Conservation (phyloP, 1,140 invertebrate genomes). For the Scaptomyza graminum region DNA sequence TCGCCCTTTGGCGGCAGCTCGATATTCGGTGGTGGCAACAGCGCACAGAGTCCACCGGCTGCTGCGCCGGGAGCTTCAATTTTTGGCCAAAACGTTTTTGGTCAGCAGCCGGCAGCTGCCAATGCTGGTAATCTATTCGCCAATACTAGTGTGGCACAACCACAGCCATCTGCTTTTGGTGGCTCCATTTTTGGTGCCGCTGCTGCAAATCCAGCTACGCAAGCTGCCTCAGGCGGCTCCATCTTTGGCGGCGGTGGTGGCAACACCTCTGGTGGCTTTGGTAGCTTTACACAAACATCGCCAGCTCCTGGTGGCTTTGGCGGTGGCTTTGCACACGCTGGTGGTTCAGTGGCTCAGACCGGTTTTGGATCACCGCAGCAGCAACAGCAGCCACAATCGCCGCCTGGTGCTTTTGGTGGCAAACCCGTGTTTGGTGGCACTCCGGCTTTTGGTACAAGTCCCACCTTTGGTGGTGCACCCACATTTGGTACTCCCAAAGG, state of each 20-base stretch:
- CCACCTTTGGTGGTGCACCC: constrained; percentile 85
- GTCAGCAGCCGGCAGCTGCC: constrained; percentile 29
- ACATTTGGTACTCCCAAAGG: constrained; percentile 85
- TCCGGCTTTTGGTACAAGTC: constrained; percentile 84
- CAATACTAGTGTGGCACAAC: constrained; percentile 35
- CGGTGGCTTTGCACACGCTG: constrained; percentile 62
- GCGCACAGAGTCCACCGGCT: constrained; percentile 40
- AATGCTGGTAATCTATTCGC: constrained; percentile 61
- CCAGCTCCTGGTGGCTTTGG: constrained; percentile 53
- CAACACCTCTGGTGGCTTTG: constrained; percentile 65
- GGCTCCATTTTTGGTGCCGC: constrained; percentile 45
- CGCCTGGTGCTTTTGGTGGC: constrained; percentile 58
- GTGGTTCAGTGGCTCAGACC: constrained; percentile 66
- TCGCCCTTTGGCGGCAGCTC: constrained; percentile 58
- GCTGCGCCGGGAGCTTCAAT: constrained; percentile 51
- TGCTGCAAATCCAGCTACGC: constrained; percentile 29
- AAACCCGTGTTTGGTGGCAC: constrained; percentile 75
- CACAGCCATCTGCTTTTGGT: constrained; percentile 41
- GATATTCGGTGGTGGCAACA: constrained; percentile 57
- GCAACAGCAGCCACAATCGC: constrained; percentile 56
- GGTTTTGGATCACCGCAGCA: constrained; percentile 83
- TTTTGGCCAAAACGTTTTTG: constrained; percentile 71
- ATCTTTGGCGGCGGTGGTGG: constrained; percentile 74
- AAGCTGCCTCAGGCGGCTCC: constrained; percentile 58
- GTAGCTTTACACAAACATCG: constrained; percentile 76